A percentile compares a stretch with the other conserved stretches of the same genome.
Conservation (phyloP, 1,140 invertebrate genomes). For the Physella acuta region DNA sequence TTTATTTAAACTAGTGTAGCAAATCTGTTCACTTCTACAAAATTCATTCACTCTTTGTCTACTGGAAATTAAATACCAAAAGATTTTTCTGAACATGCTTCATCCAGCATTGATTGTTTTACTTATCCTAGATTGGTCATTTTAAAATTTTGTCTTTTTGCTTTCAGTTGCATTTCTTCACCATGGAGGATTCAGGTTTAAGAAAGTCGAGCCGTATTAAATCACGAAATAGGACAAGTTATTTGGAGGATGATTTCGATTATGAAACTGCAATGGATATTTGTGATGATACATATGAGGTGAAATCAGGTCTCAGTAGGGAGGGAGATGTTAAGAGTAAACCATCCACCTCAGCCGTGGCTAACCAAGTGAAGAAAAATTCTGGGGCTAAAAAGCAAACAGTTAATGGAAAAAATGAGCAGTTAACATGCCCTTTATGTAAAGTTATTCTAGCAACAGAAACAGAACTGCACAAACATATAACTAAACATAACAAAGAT, state of each 20-base stretch:
- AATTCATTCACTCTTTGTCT: too few species aligned
- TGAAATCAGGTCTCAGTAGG: too few species aligned
- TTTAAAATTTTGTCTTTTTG: neutral
- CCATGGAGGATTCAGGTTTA: neutral
- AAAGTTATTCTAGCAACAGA: neutral
- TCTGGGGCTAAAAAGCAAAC: neutral
- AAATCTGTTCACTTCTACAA: too few species aligned
- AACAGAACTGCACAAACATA: neutral
- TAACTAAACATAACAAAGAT: neutral
- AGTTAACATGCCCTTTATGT: neutral
- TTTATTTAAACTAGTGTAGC: too few species aligned
- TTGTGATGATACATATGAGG: too few species aligned
- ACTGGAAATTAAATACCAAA: too few species aligned
- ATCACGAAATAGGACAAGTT: conserved; percentile 2
- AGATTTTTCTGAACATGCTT: too few species aligned
- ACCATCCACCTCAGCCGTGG: neutral
- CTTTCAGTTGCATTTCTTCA: neutral
- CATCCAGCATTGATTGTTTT: too few species aligned
- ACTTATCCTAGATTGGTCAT: neutral
- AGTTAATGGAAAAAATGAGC: too few species aligned
- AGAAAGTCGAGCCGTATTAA: conserved; percentile 15
- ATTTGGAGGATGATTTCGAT: conserved; percentile 9
- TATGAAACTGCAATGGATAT: conserved; percentile 1
- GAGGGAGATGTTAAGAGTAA: neutral
- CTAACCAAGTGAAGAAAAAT: neutral